phyloP scores from a whole-genome alignment of 2,113 vertebrate genomes.

The Cavia porcellus region DNA sequence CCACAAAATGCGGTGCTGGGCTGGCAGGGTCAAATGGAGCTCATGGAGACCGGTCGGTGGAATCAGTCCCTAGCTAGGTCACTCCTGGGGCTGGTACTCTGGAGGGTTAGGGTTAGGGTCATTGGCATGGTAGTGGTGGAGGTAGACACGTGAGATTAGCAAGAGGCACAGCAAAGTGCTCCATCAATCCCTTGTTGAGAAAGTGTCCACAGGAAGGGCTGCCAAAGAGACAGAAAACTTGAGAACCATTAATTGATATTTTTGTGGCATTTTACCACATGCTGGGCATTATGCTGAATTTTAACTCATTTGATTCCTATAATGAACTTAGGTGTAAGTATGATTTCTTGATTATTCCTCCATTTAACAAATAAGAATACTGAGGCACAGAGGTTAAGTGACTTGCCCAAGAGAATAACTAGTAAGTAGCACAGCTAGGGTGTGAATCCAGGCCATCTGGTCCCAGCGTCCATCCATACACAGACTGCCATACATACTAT shows the following conservation, averaged over 20 bases:
- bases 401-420: constrained; percentile 40
- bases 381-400: constrained; percentile 9
- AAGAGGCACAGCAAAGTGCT: constrained; percentile 31
- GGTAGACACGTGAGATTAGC: neutral
- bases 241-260: neutral
- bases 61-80: neutral
- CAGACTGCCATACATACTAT: neutral
- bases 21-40: constrained; percentile 68
- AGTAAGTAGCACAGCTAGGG: neutral
- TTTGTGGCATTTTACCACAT: neutral
- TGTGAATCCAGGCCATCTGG: constrained; percentile 9
- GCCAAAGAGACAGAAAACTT: neutral
- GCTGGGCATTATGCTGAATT: neutral
- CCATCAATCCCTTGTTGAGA: constrained; percentile 11
- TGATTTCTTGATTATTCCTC: neutral
- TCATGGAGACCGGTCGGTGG: constrained; percentile 5
- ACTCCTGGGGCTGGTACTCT: neutral
- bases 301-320: constrained; percentile 24
- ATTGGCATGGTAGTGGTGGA: neutral
- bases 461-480: neutral
- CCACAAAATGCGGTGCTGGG: constrained; percentile 78
- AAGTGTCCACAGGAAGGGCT: neutral
- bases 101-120: neutral
- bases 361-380: constrained; percentile 51
- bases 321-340: neutral